phyloP scores from a whole-genome alignment of 2,797 vertebrate species.

The Setipinna tenuifilis region DNA sequence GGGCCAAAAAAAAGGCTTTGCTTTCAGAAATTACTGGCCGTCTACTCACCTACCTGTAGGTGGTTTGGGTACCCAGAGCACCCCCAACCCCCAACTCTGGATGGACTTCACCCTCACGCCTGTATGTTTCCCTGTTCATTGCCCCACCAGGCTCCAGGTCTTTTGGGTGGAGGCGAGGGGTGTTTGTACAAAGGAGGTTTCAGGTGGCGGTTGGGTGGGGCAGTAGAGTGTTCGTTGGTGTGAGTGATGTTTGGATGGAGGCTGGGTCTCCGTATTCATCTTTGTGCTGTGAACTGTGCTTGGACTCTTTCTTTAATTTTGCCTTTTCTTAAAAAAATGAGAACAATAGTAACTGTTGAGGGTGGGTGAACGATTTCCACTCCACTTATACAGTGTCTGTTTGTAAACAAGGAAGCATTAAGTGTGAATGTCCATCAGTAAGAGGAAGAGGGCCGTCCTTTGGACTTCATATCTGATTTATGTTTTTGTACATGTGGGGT shows the following conservation, averaged over 20 bases:
- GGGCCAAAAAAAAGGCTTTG: neutral
- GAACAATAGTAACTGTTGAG: constrained; percentile 35
- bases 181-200: neutral
- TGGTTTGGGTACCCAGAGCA: neutral
- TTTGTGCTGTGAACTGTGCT: constrained; percentile 52
- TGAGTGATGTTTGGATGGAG: constrained; percentile 23
- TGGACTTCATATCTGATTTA: neutral
- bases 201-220: neutral
- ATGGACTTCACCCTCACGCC: neutral
- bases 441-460: neutral
- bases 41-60: neutral
- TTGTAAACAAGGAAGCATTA: constrained; percentile 29
- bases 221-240: neutral
- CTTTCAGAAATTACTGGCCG: neutral
- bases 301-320: neutral
- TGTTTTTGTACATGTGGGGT: constrained; percentile 19
- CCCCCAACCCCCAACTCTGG: neutral
- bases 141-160: neutral
- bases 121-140: neutral
- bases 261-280: constrained; percentile 44
- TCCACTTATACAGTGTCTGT: constrained; percentile 48
- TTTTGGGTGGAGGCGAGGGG: neutral
- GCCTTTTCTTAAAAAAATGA: constrained; percentile 27
- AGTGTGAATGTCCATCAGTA: constrained; percentile 15
- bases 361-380: constrained; percentile 42